Evolutionary conservation across 2,113 vertebrate genomes (phyloP).

Genomic region (Apus apus): DNA sequence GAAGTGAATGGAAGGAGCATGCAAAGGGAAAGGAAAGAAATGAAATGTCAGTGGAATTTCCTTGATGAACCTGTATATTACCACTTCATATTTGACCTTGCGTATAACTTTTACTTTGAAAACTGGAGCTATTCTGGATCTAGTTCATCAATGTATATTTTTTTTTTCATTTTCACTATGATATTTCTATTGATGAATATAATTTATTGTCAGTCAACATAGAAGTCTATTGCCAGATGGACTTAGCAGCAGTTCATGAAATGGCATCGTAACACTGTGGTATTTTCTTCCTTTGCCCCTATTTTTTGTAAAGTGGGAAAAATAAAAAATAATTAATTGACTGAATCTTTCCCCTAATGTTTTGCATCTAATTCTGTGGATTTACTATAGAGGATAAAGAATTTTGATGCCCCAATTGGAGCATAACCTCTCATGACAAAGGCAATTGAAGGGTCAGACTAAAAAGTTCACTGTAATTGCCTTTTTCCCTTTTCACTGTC

Average conservation of each 20-base stretch:
- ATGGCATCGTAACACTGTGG: neutral
- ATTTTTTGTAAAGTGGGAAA: neutral
- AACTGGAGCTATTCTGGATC: neutral
- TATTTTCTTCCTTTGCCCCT: neutral
- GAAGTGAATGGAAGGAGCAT: neutral
- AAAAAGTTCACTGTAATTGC: conserved; percentile 75
- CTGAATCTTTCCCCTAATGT: neutral
- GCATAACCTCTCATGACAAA: conserved; percentile 56
- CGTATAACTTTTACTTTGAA: neutral
- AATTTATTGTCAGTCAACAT: neutral
- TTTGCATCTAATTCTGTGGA: conserved; percentile 4
- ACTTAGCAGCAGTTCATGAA: neutral
- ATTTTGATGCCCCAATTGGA: neutral
- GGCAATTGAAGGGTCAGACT: conserved; percentile 75
- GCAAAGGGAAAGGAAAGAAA: neutral
- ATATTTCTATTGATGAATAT: neutral
- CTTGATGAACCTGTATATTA: neutral
- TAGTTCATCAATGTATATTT: neutral
- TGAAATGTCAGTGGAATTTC: conserved; percentile 1
- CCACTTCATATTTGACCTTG: neutral
- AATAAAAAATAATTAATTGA: neutral
- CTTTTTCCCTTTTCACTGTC: conserved; percentile 70
- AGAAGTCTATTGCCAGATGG: neutral
- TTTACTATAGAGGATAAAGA: neutral
- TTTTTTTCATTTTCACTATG: neutral